Evolutionary conservation across 2,113 vertebrate species (phyloP).

Genomic region (Origma solitaria): DNA sequence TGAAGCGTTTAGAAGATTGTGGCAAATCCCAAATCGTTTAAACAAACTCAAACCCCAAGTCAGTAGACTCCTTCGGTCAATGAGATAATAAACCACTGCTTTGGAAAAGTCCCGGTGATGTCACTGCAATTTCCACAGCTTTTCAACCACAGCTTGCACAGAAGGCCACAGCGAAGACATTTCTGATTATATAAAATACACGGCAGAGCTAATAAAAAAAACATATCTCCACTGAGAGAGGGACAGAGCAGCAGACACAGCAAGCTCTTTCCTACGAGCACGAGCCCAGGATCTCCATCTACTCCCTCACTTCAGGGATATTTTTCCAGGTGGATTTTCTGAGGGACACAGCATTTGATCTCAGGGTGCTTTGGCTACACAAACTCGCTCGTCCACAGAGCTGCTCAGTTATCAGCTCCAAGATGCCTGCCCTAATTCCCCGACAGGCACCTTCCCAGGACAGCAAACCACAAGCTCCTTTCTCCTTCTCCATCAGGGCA

Average conservation of each 20-base stretch:
- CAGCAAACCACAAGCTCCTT: not conserved
- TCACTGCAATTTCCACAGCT: not conserved
- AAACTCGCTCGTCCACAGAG: accelerated
- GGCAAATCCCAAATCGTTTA: not conserved
- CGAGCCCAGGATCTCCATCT: not conserved
- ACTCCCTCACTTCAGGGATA: not conserved
- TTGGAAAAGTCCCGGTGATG: not conserved
- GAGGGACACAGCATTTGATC: not conserved
- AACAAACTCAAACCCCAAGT: not conserved
- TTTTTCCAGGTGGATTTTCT: not conserved
- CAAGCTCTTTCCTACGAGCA: not conserved
- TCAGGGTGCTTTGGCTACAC: not conserved
- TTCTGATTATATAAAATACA: not conserved
- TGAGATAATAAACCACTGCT: constrained; percentile 35
- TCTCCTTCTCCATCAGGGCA: not conserved
- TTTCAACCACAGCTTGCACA: not conserved
- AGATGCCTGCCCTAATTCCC: not conserved
- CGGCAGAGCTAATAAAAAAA: not conserved
- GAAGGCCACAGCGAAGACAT: not conserved
- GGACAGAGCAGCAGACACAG: not conserved
- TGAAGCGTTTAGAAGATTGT: not conserved
- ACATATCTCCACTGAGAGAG: not conserved
- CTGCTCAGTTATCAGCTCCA: not conserved
- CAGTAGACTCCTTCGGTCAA: constrained; percentile 5
- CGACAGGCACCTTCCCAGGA: not conserved